phyloP scores from a whole-genome alignment of 2,113 vertebrate species.

The Sceloporus undulatus region DNA sequence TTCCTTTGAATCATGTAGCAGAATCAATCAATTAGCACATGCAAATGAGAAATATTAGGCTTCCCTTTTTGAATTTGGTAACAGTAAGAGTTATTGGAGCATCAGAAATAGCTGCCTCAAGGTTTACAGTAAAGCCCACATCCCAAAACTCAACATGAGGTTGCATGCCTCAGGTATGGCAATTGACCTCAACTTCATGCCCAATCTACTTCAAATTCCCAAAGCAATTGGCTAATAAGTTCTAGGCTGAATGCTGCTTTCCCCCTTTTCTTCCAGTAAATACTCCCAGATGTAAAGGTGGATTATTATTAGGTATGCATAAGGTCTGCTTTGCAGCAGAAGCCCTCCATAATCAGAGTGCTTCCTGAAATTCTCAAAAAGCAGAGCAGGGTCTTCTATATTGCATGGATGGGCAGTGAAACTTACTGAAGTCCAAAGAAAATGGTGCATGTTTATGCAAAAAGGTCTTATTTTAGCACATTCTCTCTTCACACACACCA shows the following conservation, averaged over 20 bases:
- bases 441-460: not conserved
- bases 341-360: no score
- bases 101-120: not conserved
- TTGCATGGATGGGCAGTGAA: not conserved
- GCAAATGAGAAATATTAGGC: not conserved
- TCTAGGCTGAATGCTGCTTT: constrained; percentile 15
- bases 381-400: not conserved
- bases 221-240: constrained; percentile 5
- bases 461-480: not conserved
- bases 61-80: not conserved
- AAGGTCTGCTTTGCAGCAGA: not conserved
- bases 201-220: constrained; percentile 38
- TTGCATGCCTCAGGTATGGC: constrained; percentile 11
- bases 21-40: not conserved
- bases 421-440: not conserved
- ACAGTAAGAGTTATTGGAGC: not conserved
- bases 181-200: constrained; percentile 27
- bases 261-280: not conserved
- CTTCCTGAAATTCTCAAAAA: not conserved
- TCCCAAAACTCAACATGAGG: constrained; percentile 23
- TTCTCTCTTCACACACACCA: not conserved
- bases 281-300: not conserved
- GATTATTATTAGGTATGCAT: not conserved
- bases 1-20: not conserved
- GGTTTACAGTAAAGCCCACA: constrained; percentile 3